Evolutionary conservation across 2,797 vertebrate genomes (phyloP).

Genomic region (Bucorvus abyssinicus): DNA sequence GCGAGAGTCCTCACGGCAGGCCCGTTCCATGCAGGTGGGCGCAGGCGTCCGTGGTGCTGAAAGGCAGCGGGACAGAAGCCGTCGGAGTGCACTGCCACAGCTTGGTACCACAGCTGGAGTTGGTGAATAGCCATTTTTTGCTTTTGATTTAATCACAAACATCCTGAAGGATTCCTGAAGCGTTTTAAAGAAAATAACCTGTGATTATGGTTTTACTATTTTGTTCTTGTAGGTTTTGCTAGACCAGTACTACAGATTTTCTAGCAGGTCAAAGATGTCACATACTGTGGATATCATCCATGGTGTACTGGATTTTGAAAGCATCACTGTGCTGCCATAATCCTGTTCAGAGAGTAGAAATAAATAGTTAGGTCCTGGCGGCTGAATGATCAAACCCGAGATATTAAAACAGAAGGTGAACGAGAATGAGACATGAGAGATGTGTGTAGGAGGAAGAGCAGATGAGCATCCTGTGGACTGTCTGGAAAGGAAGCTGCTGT

Average conservation of each 20-base stretch:
- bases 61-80: neutral
- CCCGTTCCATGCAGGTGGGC: neutral
- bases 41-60: conserved; percentile 32
- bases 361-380: neutral
- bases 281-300: rapidly evolving
- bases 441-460: neutral
- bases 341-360: neutral
- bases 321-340: neutral
- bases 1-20: neutral
- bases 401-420: neutral
- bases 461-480: neutral
- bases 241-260: neutral
- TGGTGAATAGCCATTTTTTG: rapidly evolving
- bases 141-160: neutral
- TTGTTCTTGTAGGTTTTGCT: neutral
- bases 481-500: neutral
- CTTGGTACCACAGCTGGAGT: rapidly evolving
- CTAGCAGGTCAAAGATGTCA: neutral
- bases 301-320: neutral
- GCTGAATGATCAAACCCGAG: neutral
- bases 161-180: neutral
- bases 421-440: neutral
- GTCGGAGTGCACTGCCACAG: neutral
- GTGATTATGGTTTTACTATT: neutral
- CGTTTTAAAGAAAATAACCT: neutral